A percentile compares a stretch with the other conserved stretches of the same genome.
Conservation (phyloP, 2,797 vertebrate genomes). For the Ceryle rudis region DNA sequence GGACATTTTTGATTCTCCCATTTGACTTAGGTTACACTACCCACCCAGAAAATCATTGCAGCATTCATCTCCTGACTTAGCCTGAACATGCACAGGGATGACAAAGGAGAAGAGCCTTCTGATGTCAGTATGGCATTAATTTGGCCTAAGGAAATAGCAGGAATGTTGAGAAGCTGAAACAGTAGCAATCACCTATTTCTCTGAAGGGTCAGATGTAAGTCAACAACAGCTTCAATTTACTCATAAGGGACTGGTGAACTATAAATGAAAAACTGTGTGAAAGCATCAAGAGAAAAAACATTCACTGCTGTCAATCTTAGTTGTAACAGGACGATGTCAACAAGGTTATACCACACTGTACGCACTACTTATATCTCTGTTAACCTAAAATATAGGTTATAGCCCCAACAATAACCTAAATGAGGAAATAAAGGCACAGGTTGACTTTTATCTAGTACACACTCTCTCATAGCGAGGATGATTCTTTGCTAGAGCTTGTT, state of each 20-base stretch:
- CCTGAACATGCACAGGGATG: background rate
- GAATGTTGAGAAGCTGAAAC: background rate
- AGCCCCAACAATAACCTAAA: background rate
- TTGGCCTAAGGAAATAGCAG: background rate
- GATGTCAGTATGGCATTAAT: background rate
- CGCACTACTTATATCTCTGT: fast-evolving
- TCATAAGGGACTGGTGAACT: background rate
- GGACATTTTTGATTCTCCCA: background rate
- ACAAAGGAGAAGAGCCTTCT: background rate
- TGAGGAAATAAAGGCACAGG: background rate
- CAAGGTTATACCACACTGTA: background rate
- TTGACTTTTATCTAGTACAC: background rate
- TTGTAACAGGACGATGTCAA: background rate
- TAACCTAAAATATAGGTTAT: background rate
- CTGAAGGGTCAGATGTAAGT: background rate
- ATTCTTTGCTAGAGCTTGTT: background rate
- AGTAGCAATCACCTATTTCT: background rate
- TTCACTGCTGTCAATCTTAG: background rate
- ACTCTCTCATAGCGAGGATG: background rate
- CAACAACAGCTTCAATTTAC: background rate
- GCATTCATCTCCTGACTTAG: background rate
- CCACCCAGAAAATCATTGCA: background rate
- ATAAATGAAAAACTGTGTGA: background rate
- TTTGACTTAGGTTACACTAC: background rate
- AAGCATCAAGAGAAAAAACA: background rate